Conservation (phyloP, 2,888 invertebrate genomes). For the Eilema sororculum region DNA sequence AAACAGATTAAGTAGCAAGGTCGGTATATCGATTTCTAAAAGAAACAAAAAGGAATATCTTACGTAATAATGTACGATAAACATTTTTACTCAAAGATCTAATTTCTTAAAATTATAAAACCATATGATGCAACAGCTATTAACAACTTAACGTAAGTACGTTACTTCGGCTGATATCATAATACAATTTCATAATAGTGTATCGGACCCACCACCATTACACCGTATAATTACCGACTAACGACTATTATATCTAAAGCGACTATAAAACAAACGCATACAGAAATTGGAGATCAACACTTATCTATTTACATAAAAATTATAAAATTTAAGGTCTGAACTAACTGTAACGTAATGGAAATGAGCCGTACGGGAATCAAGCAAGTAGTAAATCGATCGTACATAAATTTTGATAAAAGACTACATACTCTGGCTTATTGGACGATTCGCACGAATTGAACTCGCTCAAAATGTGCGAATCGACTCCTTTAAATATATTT, state of each 20-base stretch:
- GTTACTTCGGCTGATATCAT: constrained; percentile 31
- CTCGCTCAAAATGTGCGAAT: too few species aligned
- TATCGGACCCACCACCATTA: constrained; percentile 37
- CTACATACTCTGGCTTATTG: too few species aligned
- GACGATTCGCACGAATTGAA: too few species aligned
- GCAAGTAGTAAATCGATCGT: background rate
- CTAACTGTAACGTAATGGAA: constrained; percentile 20
- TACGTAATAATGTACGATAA: too few species aligned
- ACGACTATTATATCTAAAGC: constrained; percentile 37
- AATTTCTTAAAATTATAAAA: constrained; percentile 4
- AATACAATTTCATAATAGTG: constrained; percentile 47
- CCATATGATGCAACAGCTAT: constrained; percentile 35
- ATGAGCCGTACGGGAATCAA: background rate
- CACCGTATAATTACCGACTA: constrained; percentile 43
- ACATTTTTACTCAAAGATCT: background rate
- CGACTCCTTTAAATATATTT: too few species aligned
- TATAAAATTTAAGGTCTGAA: constrained; percentile 33
- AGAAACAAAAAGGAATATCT: too few species aligned
- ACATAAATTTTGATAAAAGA: background rate
- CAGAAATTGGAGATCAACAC: constrained; percentile 40
- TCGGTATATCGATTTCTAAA: too few species aligned
- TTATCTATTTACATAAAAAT: constrained; percentile 44
- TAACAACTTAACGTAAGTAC: constrained; percentile 26
- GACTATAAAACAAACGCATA: constrained; percentile 46
- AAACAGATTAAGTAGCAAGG: too few species aligned